Conservation (phyloP, 2,113 vertebrate genomes). For the Nothocercus julius region DNA sequence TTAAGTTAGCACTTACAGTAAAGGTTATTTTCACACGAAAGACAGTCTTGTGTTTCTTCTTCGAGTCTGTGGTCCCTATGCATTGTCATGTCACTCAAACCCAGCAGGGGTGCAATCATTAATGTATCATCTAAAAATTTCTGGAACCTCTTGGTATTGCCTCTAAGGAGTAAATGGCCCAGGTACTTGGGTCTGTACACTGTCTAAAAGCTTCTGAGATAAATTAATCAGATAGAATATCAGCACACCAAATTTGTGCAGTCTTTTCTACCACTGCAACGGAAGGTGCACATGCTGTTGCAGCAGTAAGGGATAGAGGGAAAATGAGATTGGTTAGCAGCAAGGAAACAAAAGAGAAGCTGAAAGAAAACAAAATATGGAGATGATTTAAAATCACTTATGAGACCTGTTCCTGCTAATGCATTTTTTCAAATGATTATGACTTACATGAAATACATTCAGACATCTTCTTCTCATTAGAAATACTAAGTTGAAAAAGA, state of each 20-base stretch:
- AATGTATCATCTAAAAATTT: background rate
- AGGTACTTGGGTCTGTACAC: background rate
- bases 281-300: background rate
- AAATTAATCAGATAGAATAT: background rate
- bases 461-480: conserved; percentile 72
- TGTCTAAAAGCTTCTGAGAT: background rate
- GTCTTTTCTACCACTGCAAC: background rate
- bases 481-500: conserved; percentile 60
- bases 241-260: background rate
- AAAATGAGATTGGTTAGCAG: conserved; percentile 23
- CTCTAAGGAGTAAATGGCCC: background rate
- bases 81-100: background rate
- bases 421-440: conserved; percentile 66
- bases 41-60: background rate
- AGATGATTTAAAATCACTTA: conserved; percentile 68
- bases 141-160: background rate
- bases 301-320: background rate
- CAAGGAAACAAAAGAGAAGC: conserved; percentile 56
- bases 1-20: background rate
- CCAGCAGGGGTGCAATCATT: background rate
- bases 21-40: background rate
- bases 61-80: background rate
- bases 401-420: conserved; percentile 66
- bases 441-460: conserved; percentile 62
- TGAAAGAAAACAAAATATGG: conserved; percentile 67